phyloP scores from a whole-genome alignment of 2,888 invertebrate species.

The Drosophila kuntzei region DNA sequence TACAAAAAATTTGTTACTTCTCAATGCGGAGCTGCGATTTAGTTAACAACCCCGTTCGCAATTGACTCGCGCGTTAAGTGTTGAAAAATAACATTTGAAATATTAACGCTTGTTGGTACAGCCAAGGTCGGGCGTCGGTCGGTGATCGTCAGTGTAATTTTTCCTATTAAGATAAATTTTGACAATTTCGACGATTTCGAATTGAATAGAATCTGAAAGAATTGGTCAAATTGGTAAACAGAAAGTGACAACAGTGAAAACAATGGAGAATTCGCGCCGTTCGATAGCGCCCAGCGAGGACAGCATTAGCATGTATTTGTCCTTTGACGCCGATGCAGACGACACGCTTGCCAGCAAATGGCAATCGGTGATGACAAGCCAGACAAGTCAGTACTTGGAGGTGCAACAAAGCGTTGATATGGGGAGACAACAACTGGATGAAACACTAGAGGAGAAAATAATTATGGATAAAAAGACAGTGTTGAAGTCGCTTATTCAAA shows the following conservation, averaged over 20 bases:
- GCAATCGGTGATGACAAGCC: conserved; percentile 61
- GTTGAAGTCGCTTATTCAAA: conserved; percentile 33
- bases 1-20: background rate
- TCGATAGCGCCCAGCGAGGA: conserved; percentile 59
- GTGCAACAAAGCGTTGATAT: conserved; percentile 41
- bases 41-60: conserved; percentile 29
- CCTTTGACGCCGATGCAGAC: conserved; percentile 68
- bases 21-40: conserved; percentile 33
- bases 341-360: conserved; percentile 75
- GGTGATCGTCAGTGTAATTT: conserved; percentile 27
- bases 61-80: conserved; percentile 50
- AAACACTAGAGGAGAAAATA: conserved; percentile 61
- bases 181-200: background rate
- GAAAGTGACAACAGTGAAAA: background rate
- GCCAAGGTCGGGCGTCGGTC: conserved; percentile 58
- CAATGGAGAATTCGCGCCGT: conserved; percentile 65
- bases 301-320: conserved; percentile 77
- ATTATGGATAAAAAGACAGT: conserved; percentile 33
- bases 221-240: background rate
- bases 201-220: background rate
- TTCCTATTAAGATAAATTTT: conserved; percentile 9
- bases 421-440: conserved; percentile 46
- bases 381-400: conserved; percentile 51
- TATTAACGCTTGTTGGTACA: conserved; percentile 73
- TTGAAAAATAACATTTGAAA: conserved; percentile 66